Conservation (phyloP, 2,888 invertebrate genomes). For the Drosophila atripex region DNA sequence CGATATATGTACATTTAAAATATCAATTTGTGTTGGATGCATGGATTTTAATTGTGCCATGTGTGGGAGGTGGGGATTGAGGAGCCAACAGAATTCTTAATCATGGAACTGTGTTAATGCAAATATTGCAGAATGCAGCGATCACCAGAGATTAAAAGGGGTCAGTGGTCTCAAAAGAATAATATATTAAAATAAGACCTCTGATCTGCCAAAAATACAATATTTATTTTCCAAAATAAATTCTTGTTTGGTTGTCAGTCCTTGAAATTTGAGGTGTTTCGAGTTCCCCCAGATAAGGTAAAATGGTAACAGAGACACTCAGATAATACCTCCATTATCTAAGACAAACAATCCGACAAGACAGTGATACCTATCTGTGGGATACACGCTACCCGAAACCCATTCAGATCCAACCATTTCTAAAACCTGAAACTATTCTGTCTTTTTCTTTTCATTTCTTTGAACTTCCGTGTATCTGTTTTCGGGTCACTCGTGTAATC, state of each 20-base stretch:
- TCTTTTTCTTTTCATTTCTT: conserved; percentile 24
- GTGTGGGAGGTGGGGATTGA: too few species aligned
- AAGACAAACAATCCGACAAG: not conserved
- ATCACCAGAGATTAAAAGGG: conserved; percentile 5
- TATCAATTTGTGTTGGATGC: conserved; percentile 23
- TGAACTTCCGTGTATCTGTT: conserved; percentile 27
- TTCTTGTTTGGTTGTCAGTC: too few species aligned
- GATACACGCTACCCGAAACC: not conserved
- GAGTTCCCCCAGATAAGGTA: not conserved
- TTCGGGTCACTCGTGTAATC: conserved; percentile 11
- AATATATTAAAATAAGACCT: not conserved
- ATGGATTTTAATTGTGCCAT: too few species aligned
- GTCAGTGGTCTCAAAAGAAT: too few species aligned
- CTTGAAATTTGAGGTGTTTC: not conserved
- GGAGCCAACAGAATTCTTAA: too few species aligned
- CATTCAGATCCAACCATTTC: not conserved
- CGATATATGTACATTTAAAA: conserved; percentile 16
- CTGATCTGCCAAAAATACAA: too few species aligned
- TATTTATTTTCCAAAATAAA: too few species aligned
- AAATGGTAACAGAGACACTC: not conserved
- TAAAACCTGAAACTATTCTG: conserved; percentile 6
- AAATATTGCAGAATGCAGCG: not conserved
- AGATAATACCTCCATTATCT: not conserved
- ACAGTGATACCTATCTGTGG: too few species aligned
- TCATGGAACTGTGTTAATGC: too few species aligned